Conservation (phyloP, 2,888 invertebrate species). For the Zeuzera pyrina region DNA sequence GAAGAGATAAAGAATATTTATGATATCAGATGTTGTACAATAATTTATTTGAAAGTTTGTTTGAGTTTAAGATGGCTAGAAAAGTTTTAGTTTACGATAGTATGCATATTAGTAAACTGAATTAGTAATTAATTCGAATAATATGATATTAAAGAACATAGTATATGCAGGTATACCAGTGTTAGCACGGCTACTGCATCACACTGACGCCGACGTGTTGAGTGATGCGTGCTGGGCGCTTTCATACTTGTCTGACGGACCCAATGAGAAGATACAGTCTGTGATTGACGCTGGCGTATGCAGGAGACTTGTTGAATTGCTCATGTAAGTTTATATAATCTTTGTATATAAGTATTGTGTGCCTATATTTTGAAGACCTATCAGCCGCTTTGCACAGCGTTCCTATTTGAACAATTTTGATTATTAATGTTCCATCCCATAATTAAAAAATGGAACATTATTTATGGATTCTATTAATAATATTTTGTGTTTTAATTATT, state of each 20-base stretch:
- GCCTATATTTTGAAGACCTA: too few relatives aligned
- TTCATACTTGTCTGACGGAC: conserved; percentile 96
- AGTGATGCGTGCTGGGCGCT: conserved; percentile 98
- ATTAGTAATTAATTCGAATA: too few relatives aligned
- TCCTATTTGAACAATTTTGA: too few relatives aligned
- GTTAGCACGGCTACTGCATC: conserved; percentile 88
- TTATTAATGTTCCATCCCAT: too few relatives aligned
- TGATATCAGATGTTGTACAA: neutral
- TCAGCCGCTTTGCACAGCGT: too few relatives aligned
- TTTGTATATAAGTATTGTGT: too few relatives aligned
- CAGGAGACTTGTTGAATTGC: conserved; percentile 77
- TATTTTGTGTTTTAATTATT: too few relatives aligned
- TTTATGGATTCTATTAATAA: too few relatives aligned
- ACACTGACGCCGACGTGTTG: conserved; percentile 90
- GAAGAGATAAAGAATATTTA: too few relatives aligned
- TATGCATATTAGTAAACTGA: neutral
- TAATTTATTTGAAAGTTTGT: neutral
- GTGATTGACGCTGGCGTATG: conserved; percentile 97
- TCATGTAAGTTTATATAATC: conserved; percentile 54
- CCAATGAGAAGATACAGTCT: conserved; percentile 97
- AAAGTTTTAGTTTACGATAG: conserved; percentile 1
- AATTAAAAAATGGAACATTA: too few relatives aligned
- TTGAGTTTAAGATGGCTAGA: neutral
- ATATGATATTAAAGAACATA: conserved; percentile 1
- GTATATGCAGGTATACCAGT: conserved; percentile 83